Evolutionary conservation across 2,888 invertebrate species (phyloP).

Genomic region (Agrotis exclamationis): DNA sequence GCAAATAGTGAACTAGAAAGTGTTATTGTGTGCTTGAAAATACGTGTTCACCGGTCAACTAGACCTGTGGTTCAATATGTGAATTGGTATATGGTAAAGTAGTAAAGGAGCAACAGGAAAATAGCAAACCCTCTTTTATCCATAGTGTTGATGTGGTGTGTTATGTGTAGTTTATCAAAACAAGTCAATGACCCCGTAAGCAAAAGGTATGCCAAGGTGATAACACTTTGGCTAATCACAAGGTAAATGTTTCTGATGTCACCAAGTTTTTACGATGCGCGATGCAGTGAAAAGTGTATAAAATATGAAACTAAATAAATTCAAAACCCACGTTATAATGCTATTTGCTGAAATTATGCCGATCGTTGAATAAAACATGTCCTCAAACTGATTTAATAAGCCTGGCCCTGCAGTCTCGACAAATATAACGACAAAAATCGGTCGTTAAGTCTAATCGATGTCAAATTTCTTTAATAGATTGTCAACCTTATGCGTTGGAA

Average conservation of each 20-base stretch:
- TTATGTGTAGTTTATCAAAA: constrained; percentile 71
- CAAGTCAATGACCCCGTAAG: constrained; percentile 83
- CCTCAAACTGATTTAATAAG: constrained; percentile 34
- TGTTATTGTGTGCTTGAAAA: constrained; percentile 17
- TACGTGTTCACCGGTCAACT: neutral
- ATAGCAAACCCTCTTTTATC: constrained; percentile 21
- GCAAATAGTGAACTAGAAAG: constrained; percentile 23
- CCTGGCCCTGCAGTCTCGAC: too few species aligned
- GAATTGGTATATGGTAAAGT: neutral
- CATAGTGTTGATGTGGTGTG: constrained; percentile 47
- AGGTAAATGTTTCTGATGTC: constrained; percentile 66
- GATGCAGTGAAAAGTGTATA: constrained; percentile 19
- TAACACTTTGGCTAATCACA: constrained; percentile 76
- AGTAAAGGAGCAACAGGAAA: constrained; percentile 27
- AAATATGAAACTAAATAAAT: constrained; percentile 12
- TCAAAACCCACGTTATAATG: constrained; percentile 8
- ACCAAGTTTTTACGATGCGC: constrained; percentile 19
- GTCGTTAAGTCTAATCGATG: too few species aligned
- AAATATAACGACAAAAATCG: too few species aligned
- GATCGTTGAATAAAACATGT: constrained; percentile 45
- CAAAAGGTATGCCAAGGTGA: constrained; percentile 85
- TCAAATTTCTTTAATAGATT: too few species aligned
- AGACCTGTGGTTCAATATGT: constrained; percentile 15
- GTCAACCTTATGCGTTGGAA: too few species aligned
- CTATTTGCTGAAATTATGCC: constrained; percentile 12